Evolutionary conservation across 2,797 vertebrate species (phyloP), one percentile per base, ranked within the genome.

Genomic region (Pelochelys cantorii): DNA sequence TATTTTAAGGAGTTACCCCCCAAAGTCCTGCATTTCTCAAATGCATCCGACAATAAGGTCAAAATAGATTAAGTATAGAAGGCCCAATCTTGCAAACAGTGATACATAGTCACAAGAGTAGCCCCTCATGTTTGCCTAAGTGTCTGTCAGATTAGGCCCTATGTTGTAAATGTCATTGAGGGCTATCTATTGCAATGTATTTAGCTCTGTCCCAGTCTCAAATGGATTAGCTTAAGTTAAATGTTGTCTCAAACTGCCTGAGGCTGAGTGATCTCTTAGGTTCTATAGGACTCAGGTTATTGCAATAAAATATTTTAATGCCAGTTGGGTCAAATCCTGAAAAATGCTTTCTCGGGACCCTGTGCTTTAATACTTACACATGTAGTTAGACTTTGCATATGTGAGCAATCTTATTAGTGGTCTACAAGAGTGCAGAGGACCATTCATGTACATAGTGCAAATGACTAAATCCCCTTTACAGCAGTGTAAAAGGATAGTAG

Each of bases 161-260:
- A 77, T n/a, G 15, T 5, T 55, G 6, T 22, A 78, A 84, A 78
- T 23, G 29, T 74, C 20, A 71, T 10, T 71, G 48, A 27, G 37
- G 20, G 31, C 1, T 11, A 79, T 11, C 22, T 60, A 52, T 11
- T 0, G 1, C 65, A n/a, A 9, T 17, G 74, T 80, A 29, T 29
- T 23, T 60, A 17, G 14, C 25, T 1, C 4, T 3, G 5, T 52
- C 10, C 62, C 74, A n/a, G 56, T 6, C n/a, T 52, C 11, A 75
- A 8, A 5, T 57, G n/a, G 84, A 85, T 8, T 27, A 88, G 14
- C 10, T 53, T 11, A 5, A n/a, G 2, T 56, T 56, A 81, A 78
- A 14, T 79, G 68, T 18, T 15, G 37, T n/a, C 56, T 75, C n/a
- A 79, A 9, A 57, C 65, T 2, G 0, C 0, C 14, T 29, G 13